These are phyloP conservation scores for Clanis bilineata DNA, from an alignment of 2,888 invertebrate genomes.

Conservation along the genomic window DNA sequence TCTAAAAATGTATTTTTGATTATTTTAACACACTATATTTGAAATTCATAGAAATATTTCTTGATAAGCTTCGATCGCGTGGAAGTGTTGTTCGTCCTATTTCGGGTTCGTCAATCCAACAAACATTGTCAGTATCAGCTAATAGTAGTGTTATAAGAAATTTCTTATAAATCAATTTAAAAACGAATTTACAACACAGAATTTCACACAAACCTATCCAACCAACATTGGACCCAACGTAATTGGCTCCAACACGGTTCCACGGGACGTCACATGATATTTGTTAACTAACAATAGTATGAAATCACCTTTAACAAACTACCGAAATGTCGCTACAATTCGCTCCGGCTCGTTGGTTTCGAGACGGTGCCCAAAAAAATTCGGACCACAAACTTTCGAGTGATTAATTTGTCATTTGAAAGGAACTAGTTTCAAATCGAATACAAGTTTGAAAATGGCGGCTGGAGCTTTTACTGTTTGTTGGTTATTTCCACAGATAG, in stretches of 20 bases:
- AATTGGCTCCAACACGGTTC: conserved; percentile 20
- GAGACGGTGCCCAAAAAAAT: conserved; percentile 58
- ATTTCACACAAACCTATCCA: not conserved
- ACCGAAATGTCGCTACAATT: conserved; percentile 74
- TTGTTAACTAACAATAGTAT: conserved; percentile 17
- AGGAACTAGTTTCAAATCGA: conserved; percentile 55
- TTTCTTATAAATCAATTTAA: not conserved
- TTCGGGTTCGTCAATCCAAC: not conserved
- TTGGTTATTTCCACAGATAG: too few species aligned
- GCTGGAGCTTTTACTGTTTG: not conserved
- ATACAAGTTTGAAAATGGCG: conserved; percentile 14
- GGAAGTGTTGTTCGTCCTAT: too few species aligned
- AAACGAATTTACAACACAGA: not conserved
- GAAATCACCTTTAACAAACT: conserved; percentile 53
- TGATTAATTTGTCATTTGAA: conserved; percentile 80
- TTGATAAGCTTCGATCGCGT: too few species aligned
- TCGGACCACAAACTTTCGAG: conserved; percentile 59
- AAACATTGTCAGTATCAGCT: too few species aligned
- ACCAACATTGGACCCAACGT: not conserved
- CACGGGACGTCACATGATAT: conserved; percentile 15
- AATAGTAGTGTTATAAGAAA: not conserved
- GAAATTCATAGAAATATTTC: too few species aligned
- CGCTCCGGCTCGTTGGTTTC: conserved; percentile 62
- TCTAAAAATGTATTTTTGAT: too few species aligned
- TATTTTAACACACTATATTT: too few species aligned